phyloP scores from a whole-genome alignment of 2,888 invertebrate species.

The Napeogenes inachia region DNA sequence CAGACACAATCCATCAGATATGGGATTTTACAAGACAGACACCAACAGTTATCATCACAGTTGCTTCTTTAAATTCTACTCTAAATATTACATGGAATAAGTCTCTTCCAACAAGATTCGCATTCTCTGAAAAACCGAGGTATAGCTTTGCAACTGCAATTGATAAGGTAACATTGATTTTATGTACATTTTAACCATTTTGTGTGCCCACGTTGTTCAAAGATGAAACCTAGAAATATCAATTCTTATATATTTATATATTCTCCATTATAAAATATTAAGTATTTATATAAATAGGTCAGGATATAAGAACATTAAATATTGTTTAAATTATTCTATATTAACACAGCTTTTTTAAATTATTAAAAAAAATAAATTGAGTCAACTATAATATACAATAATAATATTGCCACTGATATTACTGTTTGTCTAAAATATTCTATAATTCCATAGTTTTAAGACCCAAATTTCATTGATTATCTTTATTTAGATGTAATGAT shows the following conservation, averaged over 20 bases:
- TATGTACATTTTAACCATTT: no score
- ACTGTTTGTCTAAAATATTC: not conserved
- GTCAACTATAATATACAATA: not conserved
- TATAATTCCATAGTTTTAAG: not conserved
- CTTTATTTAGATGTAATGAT: not conserved
- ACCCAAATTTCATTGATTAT: not conserved
- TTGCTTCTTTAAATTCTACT: constrained; percentile 64
- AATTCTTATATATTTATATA: no score
- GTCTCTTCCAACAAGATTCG: constrained; percentile 49
- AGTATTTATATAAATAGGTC: no score
- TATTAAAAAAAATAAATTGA: no score
- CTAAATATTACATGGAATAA: constrained; percentile 72
- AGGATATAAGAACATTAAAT: no score
- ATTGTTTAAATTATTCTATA: no score
- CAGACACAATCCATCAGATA: constrained; percentile 80
- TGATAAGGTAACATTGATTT: constrained; percentile 70
- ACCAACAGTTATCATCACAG: constrained; percentile 77
- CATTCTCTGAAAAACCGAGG: constrained; percentile 59
- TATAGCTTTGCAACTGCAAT: constrained; percentile 80
- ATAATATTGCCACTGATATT: not conserved
- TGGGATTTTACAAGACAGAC: constrained; percentile 80
- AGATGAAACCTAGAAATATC: no score
- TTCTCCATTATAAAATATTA: no score
- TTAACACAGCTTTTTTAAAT: no score
- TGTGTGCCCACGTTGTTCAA: no score